phyloP scores from a whole-genome alignment of 2,888 invertebrate genomes.

The Andrena camellia region DNA sequence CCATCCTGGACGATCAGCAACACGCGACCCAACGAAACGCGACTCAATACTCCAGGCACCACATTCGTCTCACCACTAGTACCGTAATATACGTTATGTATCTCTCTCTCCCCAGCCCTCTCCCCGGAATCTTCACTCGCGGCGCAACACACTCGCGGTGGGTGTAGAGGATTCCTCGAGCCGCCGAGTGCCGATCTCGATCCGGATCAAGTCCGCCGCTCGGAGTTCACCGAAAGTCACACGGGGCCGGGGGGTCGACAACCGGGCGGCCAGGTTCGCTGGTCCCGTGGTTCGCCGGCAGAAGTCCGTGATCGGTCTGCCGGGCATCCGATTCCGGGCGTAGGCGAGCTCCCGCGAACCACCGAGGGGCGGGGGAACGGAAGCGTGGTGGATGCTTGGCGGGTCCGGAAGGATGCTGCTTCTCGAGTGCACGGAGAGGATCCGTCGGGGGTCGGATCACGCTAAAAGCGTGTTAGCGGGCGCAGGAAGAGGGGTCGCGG shows the following conservation, averaged over 20 bases:
- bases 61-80: conserved; percentile 62
- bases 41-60: conserved; percentile 60
- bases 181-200: background rate
- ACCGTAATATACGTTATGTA: conserved; percentile 1
- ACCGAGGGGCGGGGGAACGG: background rate
- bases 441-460: conserved; percentile 3
- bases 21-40: conserved; percentile 26
- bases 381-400: background rate
- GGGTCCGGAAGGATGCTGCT: conserved; percentile 26
- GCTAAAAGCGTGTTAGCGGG: conserved; percentile 42
- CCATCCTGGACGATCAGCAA: conserved; percentile 48
- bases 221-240: background rate
- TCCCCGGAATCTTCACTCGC: conserved; percentile 47
- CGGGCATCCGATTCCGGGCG: conserved; percentile 27
- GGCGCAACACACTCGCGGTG: conserved; percentile 54
- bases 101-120: conserved; percentile 14
- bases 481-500: conserved; percentile 11
- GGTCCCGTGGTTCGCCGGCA: background rate
- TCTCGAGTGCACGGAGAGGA: conserved; percentile 6
- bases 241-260: background rate
- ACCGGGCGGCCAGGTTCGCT: background rate
- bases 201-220: conserved; percentile 7
- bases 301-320: conserved; percentile 7
- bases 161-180: background rate
- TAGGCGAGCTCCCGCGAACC: background rate